These are phyloP conservation scores for Gasteruption jaculator DNA, from an alignment of 2,888 invertebrate species.

Conservation along the genomic window DNA sequence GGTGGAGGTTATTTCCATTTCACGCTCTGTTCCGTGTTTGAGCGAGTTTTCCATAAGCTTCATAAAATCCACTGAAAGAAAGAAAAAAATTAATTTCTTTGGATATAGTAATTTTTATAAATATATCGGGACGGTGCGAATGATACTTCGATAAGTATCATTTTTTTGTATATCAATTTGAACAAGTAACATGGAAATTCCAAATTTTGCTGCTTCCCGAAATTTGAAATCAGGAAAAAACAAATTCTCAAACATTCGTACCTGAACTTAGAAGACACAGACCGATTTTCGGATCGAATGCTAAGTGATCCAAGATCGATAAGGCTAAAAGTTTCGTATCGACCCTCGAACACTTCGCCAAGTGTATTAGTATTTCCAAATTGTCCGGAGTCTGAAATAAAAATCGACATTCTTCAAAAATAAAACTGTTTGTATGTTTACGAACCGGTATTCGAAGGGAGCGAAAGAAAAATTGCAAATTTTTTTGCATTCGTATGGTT, in stretches of 20 bases:
- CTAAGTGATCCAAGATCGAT: constrained; percentile 55
- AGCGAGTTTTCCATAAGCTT: constrained; percentile 52
- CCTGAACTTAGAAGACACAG: constrained; percentile 55
- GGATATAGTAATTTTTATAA: not conserved
- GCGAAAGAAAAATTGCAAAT: not conserved
- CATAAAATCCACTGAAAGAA: constrained; percentile 54
- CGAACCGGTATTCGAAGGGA: not conserved
- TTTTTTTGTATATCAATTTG: constrained; percentile 1
- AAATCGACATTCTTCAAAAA: constrained; percentile 2
- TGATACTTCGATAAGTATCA: not conserved
- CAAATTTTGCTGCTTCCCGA: too few relatives aligned
- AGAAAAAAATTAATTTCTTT: constrained; percentile 4
- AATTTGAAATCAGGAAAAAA: too few relatives aligned
- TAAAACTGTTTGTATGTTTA: too few relatives aligned
- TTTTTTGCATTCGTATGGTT: not conserved
- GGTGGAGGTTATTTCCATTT: constrained; percentile 53
- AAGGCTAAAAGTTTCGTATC: constrained; percentile 49
- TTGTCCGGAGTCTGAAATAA: constrained; percentile 40
- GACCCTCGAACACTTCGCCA: constrained; percentile 39
- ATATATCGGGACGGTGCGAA: not conserved
- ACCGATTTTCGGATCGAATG: constrained; percentile 56
- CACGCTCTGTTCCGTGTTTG: constrained; percentile 47
- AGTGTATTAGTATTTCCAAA: constrained; percentile 42
- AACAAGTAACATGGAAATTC: too few relatives aligned
- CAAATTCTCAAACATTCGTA: too few relatives aligned